Evolutionary conservation across 2,888 invertebrate genomes (phyloP), one percentile per base, ranked within the genome.

Genomic region (Pyrgus malvae): DNA sequence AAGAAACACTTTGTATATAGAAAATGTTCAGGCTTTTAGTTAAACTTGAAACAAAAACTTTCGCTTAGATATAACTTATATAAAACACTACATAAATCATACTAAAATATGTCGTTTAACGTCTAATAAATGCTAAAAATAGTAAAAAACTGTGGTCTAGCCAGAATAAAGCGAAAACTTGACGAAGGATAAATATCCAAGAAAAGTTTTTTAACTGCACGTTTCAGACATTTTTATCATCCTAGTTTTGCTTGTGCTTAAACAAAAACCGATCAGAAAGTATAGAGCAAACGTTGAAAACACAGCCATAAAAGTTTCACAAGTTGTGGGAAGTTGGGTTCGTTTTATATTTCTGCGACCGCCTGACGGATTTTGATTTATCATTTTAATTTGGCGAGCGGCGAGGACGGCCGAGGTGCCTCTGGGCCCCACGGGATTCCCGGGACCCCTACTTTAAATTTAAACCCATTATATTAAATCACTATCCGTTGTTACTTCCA

Each of bases 301-400:
- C 45, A 54, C 53, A 46, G 46, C 48, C 38, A 45, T 62, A 60
- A 63, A 66, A 68, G 58, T 66, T 67, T 58, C 66, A 65, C 61
- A 67, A 65, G 66, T 67, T 69, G 51, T 40, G 55, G 60, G 61
- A 67, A 64, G 62, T 62, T 66, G 61, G 55, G 65, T 67, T 65
- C 65, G 65, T 64, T 68, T 66, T 66, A 67, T 56, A 66, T 55
- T 49, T 55, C 44, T 49, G 55, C 33, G 70, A 66, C 67, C 65
- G 74, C 67, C 74, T 80, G 83, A 80, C 77, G 77, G 79, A 79
- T 84, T 85, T 83, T 87, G 87, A 87, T 88, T 86, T 88, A 88
- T 87, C 81, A 84, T 87, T 87, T 85, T 86, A 86, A 88, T 87
- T 88, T 86, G 77, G 81, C 73, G 71, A 74, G 73, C 79, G 72